A percentile compares a stretch with the other conserved stretches of the same genome.
These are phyloP conservation scores for Limosa lapponica DNA, from an alignment of 2,797 vertebrate species.

Conservation along the genomic window DNA sequence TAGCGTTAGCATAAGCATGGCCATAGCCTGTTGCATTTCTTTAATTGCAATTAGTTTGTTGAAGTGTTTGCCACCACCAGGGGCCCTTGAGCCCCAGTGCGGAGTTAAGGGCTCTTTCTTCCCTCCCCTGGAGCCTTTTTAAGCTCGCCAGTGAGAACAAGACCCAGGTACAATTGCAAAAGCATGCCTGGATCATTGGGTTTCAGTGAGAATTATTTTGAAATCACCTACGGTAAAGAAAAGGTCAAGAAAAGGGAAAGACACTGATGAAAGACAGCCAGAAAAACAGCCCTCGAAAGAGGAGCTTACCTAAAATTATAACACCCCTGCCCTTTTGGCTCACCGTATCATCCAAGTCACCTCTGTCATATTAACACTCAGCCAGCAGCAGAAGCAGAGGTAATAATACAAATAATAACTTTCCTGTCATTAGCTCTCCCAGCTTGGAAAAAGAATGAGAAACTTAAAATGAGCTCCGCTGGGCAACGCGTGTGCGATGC, in stretches of 20 bases:
- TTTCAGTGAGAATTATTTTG: not conserved
- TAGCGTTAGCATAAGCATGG: not conserved
- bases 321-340: not conserved
- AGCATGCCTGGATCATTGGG: not conserved
- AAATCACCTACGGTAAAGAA: not conserved
- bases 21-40: not conserved
- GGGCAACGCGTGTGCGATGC: rapidly evolving
- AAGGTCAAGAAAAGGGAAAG: conserved; percentile 33
- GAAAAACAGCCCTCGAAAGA: not conserved
- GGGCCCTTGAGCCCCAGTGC: not conserved
- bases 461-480: not conserved
- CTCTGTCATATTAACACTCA: not conserved
- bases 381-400: not conserved
- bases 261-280: not conserved
- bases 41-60: not conserved
- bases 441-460: not conserved
- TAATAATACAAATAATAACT: not conserved
- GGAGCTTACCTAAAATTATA: not conserved
- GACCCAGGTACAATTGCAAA: conserved; percentile 15
- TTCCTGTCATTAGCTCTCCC: not conserved
- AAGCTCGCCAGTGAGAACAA: not conserved
- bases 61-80: not conserved
- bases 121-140: not conserved
- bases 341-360: not conserved
- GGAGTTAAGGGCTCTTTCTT: not conserved